Evolutionary conservation across 2,797 vertebrate genomes (phyloP), one percentile per base, ranked within the genome.

Genomic region (Antennarius maculatus): DNA sequence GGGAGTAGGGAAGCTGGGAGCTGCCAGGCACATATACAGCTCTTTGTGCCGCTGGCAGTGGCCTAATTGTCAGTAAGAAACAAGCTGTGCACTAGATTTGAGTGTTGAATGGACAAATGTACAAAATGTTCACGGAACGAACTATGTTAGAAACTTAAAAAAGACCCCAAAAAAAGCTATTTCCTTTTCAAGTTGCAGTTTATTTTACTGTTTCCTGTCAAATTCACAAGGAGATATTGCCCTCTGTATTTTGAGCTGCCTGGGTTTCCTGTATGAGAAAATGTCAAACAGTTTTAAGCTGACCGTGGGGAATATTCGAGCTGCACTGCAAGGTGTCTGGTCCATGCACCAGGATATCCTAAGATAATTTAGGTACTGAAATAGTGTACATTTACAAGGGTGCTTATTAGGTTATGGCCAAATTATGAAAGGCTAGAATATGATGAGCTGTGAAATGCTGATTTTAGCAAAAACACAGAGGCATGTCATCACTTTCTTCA

Each of bases 231-330:
- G 62, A 65, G 62, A 83, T 73, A 69, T 77, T 70, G 67, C 27
- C 51, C 55, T 61, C 69, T 69, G 69, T 83, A 71, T 76, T 78
- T 74, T 41, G 55, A 64, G 37, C 13, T 15, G 37, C 37, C 37
- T 39, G 37, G 57, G 48, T 69, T 76, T 49, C 59, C 61, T 82
- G 74, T 54, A 62, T 49, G 62, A 64, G 68, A 59, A 80, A 77
- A 79, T 66, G 71, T 78, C 70, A 79, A 84, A 79, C 73, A 78
- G 72, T 72, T 71, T 80, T 63, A 63, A 66, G 68, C 65, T 65
- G 67, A 60, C 49, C 23, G 65, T 46, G 27, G 70, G 64, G 70
- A 78, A 77, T 66, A 67, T 79, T 79, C 56, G 66, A 77, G 55
- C 31, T 51, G 69, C 29, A 49, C 48, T 48, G 55, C 45, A 57